A percentile compares a stretch with the other conserved stretches of the same genome.
phyloP scores from a whole-genome alignment of 1,140 invertebrate genomes.

The Scaptomyza hsui region DNA sequence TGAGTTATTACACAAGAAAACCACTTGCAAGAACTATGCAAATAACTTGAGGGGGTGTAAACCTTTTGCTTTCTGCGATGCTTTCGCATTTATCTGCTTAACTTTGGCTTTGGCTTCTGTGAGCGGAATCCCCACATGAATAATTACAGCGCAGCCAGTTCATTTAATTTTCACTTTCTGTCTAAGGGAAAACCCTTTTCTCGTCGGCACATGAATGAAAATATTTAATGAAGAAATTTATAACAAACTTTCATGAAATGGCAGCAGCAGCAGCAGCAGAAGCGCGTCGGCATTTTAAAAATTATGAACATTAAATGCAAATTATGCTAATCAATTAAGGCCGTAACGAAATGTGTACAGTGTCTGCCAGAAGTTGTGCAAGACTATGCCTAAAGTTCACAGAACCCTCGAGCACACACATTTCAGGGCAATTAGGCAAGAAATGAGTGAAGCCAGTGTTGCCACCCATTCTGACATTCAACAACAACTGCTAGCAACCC shows the following conservation, averaged over 20 bases:
- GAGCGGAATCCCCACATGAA: slow-evolving; percentile 71
- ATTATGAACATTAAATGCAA: slow-evolving; percentile 80
- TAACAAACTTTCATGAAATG: slow-evolving; percentile 68
- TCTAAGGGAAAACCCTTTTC: slow-evolving; percentile 50
- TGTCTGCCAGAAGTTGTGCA: not conserved
- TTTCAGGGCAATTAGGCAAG: slow-evolving; percentile 63
- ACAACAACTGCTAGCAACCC: slow-evolving; percentile 36
- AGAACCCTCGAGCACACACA: slow-evolving; percentile 23
- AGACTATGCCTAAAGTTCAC: slow-evolving; percentile 39
- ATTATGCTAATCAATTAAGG: slow-evolving; percentile 76
- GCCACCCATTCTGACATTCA: slow-evolving; percentile 2
- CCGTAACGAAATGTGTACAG: slow-evolving; percentile 35
- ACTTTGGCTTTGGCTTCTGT: slow-evolving; percentile 18
- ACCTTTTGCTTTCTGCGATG: slow-evolving; percentile 21
- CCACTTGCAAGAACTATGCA: slow-evolving; percentile 37
- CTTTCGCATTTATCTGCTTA: slow-evolving; percentile 38
- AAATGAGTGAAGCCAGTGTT: slow-evolving; percentile 8
- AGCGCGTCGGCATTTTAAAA: slow-evolving; percentile 49
- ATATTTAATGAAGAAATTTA: slow-evolving; percentile 82
- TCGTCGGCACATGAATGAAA: slow-evolving; percentile 59
- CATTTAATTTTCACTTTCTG: slow-evolving; percentile 75
- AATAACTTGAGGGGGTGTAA: slow-evolving; percentile 28
- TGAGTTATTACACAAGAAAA: slow-evolving; percentile 2
- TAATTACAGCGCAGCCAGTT: slow-evolving; percentile 74
- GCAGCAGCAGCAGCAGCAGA: slow-evolving; percentile 17